phyloP scores from a whole-genome alignment of 2,888 invertebrate genomes.

The Dolichopus griseipennis region DNA sequence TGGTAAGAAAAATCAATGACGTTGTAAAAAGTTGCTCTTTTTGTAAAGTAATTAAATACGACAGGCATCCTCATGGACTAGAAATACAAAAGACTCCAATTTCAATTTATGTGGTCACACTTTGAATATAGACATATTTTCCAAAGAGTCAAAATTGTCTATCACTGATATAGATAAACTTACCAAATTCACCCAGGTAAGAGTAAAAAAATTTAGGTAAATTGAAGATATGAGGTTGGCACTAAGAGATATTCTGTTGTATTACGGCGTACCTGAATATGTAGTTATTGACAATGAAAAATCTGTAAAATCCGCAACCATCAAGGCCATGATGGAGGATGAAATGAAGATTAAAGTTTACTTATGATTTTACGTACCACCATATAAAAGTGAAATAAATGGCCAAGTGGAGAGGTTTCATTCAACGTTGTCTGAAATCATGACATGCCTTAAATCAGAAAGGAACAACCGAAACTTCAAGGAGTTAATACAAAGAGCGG shows the following conservation, averaged over 20 bases:
- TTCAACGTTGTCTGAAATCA: slow-evolving; percentile 22
- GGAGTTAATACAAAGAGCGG: slow-evolving; percentile 20
- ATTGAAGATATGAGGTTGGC: slow-evolving; percentile 18
- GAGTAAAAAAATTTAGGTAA: slow-evolving; percentile 14
- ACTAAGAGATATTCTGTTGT: slow-evolving; percentile 19
- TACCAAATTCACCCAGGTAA: slow-evolving; percentile 16
- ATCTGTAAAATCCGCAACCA: slow-evolving; percentile 17
- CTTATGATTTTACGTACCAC: slow-evolving; percentile 19
- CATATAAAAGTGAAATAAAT: slow-evolving; percentile 21
- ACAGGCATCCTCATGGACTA: slow-evolving; percentile 18
- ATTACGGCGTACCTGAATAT: slow-evolving; percentile 20
- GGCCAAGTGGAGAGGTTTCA: slow-evolving; percentile 22
- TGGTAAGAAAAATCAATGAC: slow-evolving; percentile 10
- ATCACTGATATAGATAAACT: slow-evolving; percentile 19
- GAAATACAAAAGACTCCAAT: slow-evolving; percentile 16
- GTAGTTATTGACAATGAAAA: slow-evolving; percentile 22
- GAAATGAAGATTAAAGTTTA: slow-evolving; percentile 19
- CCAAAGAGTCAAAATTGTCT: slow-evolving; percentile 17
- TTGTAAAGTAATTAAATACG: slow-evolving; percentile 18
- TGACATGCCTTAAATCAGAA: slow-evolving; percentile 21
- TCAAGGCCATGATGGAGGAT: slow-evolving; percentile 17
- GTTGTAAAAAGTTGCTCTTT: slow-evolving; percentile 12
- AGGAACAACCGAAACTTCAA: slow-evolving; percentile 16
- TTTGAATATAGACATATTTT: slow-evolving; percentile 20
- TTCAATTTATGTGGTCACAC: slow-evolving; percentile 18